These are phyloP conservation scores for Myripristis jacobus DNA, from an alignment of 2,797 vertebrate genomes.

Conservation along the genomic window DNA sequence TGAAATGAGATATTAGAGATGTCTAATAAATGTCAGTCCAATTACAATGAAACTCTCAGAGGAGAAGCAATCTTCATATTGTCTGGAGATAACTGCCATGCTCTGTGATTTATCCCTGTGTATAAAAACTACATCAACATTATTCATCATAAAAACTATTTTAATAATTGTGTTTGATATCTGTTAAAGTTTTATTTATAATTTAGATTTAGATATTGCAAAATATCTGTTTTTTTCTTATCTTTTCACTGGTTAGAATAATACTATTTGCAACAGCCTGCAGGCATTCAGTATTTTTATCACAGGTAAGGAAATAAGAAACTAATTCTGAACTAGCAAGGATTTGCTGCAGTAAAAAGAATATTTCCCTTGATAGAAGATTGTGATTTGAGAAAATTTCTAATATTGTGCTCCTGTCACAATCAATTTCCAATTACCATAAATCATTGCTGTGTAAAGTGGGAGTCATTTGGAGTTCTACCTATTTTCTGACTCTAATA, in stretches of 20 bases:
- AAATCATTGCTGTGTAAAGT: constrained; percentile 83
- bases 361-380: constrained; percentile 84
- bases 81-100: constrained; percentile 46
- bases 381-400: constrained; percentile 84
- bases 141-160: constrained; percentile 39
- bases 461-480: constrained; percentile 82
- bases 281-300: constrained; percentile 73
- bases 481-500: constrained; percentile 81
- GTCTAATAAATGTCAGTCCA: constrained; percentile 69
- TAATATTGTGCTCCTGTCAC: constrained; percentile 85
- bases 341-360: constrained; percentile 81
- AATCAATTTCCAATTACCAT: constrained; percentile 87
- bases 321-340: constrained; percentile 79
- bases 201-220: constrained; percentile 48
- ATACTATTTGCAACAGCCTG: constrained; percentile 64
- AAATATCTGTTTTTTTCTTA: constrained; percentile 55
- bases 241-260: constrained; percentile 61
- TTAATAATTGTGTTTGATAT: constrained; percentile 54
- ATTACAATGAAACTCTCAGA: constrained; percentile 63
- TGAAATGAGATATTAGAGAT: constrained; percentile 72
- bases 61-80: constrained; percentile 49
- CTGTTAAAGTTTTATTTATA: background rate
- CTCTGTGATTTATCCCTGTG: background rate
- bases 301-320: constrained; percentile 81
- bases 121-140: constrained; percentile 55